A percentile compares a stretch with the other conserved stretches of the same genome.
Conservation (phyloP, 2,113 vertebrate species). For the Sinocyclocheilus rhinocerous region DNA sequence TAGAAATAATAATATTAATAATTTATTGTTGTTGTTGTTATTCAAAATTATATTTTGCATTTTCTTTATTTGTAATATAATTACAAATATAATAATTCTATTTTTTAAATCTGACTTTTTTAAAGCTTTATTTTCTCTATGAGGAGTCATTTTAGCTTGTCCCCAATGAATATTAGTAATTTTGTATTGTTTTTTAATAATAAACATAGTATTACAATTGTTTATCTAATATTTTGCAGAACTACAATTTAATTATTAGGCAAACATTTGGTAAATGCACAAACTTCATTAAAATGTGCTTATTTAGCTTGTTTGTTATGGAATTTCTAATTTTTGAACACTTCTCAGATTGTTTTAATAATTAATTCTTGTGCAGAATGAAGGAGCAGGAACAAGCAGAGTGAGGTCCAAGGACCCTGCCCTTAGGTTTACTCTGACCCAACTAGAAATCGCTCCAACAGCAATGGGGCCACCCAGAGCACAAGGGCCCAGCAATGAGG, state of each 20-base stretch:
- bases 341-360: not conserved
- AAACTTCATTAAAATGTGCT: not conserved
- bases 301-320: not conserved
- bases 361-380: not conserved
- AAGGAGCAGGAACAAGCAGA: not conserved
- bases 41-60: too few relatives aligned
- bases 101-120: too few relatives aligned
- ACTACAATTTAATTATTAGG: not conserved
- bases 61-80: too few relatives aligned
- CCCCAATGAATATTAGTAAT: too few relatives aligned
- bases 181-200: too few relatives aligned
- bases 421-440: slow-evolving; percentile 3
- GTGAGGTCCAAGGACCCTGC: not conserved
- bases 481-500: not conserved
- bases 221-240: not conserved
- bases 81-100: too few relatives aligned
- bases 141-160: too few relatives aligned
- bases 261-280: not conserved
- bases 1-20: too few relatives aligned
- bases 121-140: too few relatives aligned
- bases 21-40: too few relatives aligned
- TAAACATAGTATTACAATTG: too few relatives aligned
- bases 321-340: not conserved
- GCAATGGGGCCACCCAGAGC: not conserved
- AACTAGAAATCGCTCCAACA: not conserved